phyloP scores from a whole-genome alignment of 1,140 invertebrate genomes.

The Magallana ariakensis region DNA sequence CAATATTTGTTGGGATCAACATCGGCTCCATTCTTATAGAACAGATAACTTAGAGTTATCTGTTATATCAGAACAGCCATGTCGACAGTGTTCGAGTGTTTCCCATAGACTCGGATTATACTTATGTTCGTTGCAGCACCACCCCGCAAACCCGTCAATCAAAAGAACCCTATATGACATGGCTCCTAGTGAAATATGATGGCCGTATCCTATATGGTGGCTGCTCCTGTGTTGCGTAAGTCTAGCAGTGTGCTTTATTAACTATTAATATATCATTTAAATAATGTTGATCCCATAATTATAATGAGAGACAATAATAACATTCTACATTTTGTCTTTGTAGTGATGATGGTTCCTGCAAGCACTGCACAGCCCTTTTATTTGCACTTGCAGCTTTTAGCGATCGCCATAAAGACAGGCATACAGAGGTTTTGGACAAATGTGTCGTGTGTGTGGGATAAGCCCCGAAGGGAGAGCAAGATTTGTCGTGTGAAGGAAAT shows the following conservation, averaged over 20 bases:
- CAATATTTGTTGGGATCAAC: not conserved
- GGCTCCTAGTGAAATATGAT: not conserved
- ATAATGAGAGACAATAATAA: too few species aligned
- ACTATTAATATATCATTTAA: not conserved
- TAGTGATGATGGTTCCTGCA: slow-evolving; percentile 47
- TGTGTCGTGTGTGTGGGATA: slow-evolving; percentile 42
- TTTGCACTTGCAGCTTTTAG: slow-evolving; percentile 41
- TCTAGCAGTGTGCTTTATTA: not conserved
- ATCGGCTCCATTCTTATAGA: not conserved
- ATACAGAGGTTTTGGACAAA: slow-evolving; percentile 41
- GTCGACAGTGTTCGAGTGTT: not conserved
- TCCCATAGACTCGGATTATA: too few species aligned
- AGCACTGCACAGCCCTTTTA: slow-evolving; percentile 35
- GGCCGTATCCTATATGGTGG: slow-evolving; percentile 17
- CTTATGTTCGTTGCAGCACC: not conserved
- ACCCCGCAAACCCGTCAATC: not conserved
- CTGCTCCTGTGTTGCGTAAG: slow-evolving; percentile 42
- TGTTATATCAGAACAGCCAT: slow-evolving; percentile 3
- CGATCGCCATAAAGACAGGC: slow-evolving; percentile 35
- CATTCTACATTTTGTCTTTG: slow-evolving; percentile 36
- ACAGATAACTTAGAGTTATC: slow-evolving; percentile 19
- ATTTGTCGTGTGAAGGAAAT: not conserved
- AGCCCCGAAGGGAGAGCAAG: slow-evolving; percentile 26
- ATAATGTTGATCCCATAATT: not conserved
- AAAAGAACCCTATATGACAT: not conserved